Conservation (phyloP, 1,140 invertebrate genomes). For the Drosophila obscura region DNA sequence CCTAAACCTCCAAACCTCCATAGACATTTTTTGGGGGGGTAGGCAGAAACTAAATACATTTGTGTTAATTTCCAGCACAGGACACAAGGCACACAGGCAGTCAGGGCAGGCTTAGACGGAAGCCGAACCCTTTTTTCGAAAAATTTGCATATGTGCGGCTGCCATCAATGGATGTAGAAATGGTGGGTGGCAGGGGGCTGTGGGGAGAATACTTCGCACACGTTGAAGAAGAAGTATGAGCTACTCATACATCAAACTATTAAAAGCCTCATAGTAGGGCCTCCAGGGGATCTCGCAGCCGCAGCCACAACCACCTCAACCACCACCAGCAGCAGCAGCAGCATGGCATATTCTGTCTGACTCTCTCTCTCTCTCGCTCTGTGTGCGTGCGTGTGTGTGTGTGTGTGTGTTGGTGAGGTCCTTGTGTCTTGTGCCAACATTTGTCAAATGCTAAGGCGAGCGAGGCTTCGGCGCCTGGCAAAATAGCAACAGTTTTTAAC, state of each 20-base stretch:
- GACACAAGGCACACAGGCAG: neutral
- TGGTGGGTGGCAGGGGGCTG: neutral
- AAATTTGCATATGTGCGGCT: conserved; percentile 78
- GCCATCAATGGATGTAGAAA: conserved; percentile 26
- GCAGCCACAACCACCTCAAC: conserved; percentile 52
- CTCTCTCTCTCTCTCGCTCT: neutral
- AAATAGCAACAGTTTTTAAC: conserved; percentile 73
- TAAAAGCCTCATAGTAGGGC: conserved; percentile 72
- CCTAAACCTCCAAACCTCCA: conserved; percentile 43
- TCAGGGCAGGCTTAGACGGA: conserved; percentile 7
- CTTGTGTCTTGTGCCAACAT: conserved; percentile 54
- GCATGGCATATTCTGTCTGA: conserved; percentile 10
- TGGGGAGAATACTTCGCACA: too few relatives aligned
- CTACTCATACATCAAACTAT: conserved; percentile 80
- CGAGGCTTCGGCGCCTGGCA: conserved; percentile 64
- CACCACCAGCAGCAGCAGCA: neutral
- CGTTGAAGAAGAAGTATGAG: conserved; percentile 11
- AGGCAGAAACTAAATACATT: conserved; percentile 76
- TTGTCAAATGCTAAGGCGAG: conserved; percentile 73
- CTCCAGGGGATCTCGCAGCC: conserved; percentile 58
- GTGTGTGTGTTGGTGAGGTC: neutral
- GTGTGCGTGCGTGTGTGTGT: neutral
- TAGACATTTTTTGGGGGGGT: conserved; percentile 51
- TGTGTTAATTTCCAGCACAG: conserved; percentile 70
- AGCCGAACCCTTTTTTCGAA: conserved; percentile 44